These are phyloP conservation scores for Actinostola sp. DNA, from an alignment of 92 coral and sea anemone genomes.

Conservation along the genomic window DNA sequence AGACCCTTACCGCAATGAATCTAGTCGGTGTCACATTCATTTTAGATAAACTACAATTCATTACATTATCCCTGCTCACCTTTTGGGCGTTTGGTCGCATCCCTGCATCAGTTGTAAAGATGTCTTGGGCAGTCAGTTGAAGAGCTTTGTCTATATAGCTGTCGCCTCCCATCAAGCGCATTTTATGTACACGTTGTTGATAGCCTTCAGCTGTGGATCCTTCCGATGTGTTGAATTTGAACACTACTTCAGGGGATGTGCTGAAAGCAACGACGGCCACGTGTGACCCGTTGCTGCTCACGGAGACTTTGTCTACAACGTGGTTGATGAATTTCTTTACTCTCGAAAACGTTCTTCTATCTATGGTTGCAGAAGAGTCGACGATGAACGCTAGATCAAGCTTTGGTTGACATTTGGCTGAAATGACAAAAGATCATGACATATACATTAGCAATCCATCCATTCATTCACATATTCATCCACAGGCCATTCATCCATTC, in stretches of 20 bases:
- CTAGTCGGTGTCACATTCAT: too few species aligned
- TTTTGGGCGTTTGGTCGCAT: slow-evolving; percentile 24
- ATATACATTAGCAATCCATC: too few species aligned
- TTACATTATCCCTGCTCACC: slow-evolving; percentile 4
- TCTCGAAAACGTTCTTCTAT: neutral
- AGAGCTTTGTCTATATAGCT: slow-evolving; percentile 21
- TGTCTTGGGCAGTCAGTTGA: neutral
- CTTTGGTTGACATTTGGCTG: neutral
- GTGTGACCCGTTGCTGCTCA: slow-evolving; percentile 11
- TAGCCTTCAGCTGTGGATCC: too few species aligned
- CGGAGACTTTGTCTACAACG: slow-evolving; percentile 1
- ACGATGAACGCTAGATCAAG: slow-evolving; percentile 47
- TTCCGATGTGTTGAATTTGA: slow-evolving; percentile 13
- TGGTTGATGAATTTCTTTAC: slow-evolving; percentile 6
- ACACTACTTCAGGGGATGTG: neutral
- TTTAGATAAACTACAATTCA: neutral
- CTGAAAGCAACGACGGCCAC: neutral
- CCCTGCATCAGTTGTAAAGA: slow-evolving; percentile 13
- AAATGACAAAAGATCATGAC: too few species aligned
- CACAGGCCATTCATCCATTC: too few species aligned
- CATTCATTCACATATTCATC: too few species aligned
- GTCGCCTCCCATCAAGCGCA: slow-evolving; percentile 1
- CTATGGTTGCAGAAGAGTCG: slow-evolving; percentile 52
- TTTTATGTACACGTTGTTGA: neutral
- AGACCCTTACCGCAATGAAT: too few species aligned